Base-by-base conservation (phyloP, 2,888 invertebrate genomes). In the Rosalia funebris region DNA sequence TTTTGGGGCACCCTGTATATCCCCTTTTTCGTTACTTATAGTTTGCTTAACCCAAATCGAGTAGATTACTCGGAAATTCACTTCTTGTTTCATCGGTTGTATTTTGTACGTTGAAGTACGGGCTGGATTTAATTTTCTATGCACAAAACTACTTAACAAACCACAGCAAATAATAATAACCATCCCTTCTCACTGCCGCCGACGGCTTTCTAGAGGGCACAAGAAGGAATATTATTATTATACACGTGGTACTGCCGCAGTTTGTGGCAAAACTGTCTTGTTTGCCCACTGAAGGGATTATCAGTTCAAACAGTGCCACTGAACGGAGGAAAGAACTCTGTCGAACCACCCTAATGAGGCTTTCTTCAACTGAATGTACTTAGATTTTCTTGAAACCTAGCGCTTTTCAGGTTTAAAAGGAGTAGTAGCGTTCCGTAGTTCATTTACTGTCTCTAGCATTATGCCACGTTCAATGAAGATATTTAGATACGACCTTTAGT, bases 41-140 rank as follows among this genome's bases (percentile, higher is more conserved):
- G n/a, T n/a, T n/a, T n/a, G n/a, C n/a, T n/a, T n/a, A n/a, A n/a
- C n/a, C n/a, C n/a, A n/a, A n/a, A n/a, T n/a, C n/a, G n/a, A n/a
- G n/a, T n/a, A n/a, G n/a, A 45, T 20, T 25, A 44, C 39, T 50
- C 15, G 15, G 39, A 50, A 50, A 31, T 41, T 25, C 25, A 50
- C 20, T 34, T 36, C 47, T 48, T 34, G n/a, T 48, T 48, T 36
- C 12, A 12, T 48, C 16, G 36, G 36, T 50, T 50, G 50, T 34
- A 47, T 15, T 36, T 50, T 39, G 25, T 39, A 48, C 7, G 20
- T 39, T 41, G 9, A 39, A 11, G 19, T 31, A 25, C 19, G 50
- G 50, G 50, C 50, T 50, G 50, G 50, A 50, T 15, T 50, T 20
- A 19, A 20, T 12, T 20, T 25, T 7, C 25, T n/a, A n/a, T n/a